Conservation (phyloP, 2,797 vertebrate genomes). For the Luscinia megarhynchos region DNA sequence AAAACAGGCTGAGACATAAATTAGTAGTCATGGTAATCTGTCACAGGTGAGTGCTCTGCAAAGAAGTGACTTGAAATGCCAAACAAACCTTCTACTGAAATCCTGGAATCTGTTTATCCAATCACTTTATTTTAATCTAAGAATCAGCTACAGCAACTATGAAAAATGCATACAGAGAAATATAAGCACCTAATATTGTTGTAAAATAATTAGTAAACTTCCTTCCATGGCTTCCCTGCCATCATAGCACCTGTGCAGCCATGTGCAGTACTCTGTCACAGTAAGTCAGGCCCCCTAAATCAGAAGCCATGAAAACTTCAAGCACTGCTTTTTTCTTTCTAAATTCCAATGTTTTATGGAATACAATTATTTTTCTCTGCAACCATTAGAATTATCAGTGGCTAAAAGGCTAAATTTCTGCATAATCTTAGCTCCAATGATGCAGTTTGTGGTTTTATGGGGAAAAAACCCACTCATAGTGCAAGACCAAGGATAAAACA, state of each 20-base stretch:
- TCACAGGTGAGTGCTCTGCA: constrained; percentile 18
- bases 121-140: neutral
- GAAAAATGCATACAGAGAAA: neutral
- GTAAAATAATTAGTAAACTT: neutral
- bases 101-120: neutral
- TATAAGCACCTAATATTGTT: neutral
- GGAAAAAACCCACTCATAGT: neutral
- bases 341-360: neutral
- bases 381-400: neutral
- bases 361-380: neutral
- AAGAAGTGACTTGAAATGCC: neutral
- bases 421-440: neutral
- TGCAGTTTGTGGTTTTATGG: neutral
- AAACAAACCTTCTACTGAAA: neutral
- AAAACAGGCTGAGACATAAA: constrained; percentile 34
- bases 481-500: neutral
- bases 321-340: neutral
- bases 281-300: neutral
- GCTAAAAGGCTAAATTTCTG: neutral
- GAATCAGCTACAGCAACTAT: neutral
- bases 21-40: neutral
- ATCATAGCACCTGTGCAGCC: neutral
- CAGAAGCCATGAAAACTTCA: neutral
- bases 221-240: neutral
- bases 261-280: neutral